Base-by-base conservation (phyloP, 2,888 invertebrate genomes). In the Pollenia amentaria region DNA sequence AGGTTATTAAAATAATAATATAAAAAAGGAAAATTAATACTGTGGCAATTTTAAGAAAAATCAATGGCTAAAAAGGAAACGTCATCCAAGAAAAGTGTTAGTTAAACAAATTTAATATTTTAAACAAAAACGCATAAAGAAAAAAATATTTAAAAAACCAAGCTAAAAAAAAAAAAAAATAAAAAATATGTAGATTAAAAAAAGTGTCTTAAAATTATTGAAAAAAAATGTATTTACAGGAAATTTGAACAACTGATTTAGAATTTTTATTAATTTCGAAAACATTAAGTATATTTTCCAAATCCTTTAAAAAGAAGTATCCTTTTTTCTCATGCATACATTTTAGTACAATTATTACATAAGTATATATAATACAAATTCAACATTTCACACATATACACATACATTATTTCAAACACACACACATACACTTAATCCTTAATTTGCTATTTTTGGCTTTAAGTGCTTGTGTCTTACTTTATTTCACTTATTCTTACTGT, bases 1-100 rank as follows among this genome's bases (percentile, higher is more conserved):
- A 83, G 70, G 9, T 70, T 64, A 72, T 78, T 62, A 73, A 46
- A 14, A 70, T 38, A 18, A 8, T 12, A 69, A 70, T 38, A 46
- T 53, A 57, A 42, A 78, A 84, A 70, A 53, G 46, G 53, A 73
- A 72, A 69, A 67, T 65, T 57, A 48, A 38, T 46, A 86, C 60
- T 44, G 62, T 62, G 69, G 46, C 53, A 75, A 82, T 82, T 75
- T 84, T 57, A 76, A 16, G 77, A 80, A 81, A 81, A 84, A 48
- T 79, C 70, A 85, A 87, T 85, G 83, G 84, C 80, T 69, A 88
- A 84, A 89, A 85, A 70, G 88, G 90, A 89, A 89, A 91, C 70
- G 40, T 6, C 92, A 91, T 91, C 93, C 65, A 93, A 92, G 88
- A 93, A 92, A 90, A 93, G 92, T 92, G 93, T 93, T 93, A 92